Base-by-base conservation (phyloP, 1,140 invertebrate genomes). In the Cydia pomonella region DNA sequence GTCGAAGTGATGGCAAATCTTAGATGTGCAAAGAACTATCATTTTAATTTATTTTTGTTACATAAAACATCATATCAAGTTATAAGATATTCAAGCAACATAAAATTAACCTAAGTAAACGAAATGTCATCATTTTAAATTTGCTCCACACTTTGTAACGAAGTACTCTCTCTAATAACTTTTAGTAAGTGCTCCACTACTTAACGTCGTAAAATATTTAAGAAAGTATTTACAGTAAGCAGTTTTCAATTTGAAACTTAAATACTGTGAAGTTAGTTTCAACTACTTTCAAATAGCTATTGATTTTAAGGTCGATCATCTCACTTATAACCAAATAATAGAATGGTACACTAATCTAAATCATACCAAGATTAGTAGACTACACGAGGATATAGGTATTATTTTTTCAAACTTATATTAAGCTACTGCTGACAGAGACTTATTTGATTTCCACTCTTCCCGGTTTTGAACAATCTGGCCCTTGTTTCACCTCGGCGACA, bases 61-160 rank as follows among this genome's bases (percentile, higher is more conserved):
- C 7, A 38, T 38, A 38, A 44, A 44, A 44, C 12, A 44, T 16
- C 41, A 44, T 4, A 50, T 50, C 10, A 18, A n/a, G n/a, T 7
- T 50, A 7, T 50, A 7, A n/a, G 18, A 50, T 50, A 50, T 18
- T 50, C 47, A 50, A 50, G n/a, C n/a, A 21, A 23, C 7, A 3
- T 59, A 7, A 59, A 59, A 18, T 10, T 38, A 10, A 23, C 7
- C 29, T 23, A 23, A 23, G 18, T 59, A 59, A 59, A 59, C n/a
- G 53, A 59, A 59, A 59, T 59, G 53, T 59, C 53, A 59, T 59
- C 53, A 59, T 59, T 59, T 59, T 59, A 59, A 59, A 59, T 59
- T 59, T 59, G 21, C 53, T 59, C 21, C 21, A 59, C 53, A 23
- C 2, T 59, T 59, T 10, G 10, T 59, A 23, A 59, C 21, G 9